A percentile compares a stretch with the other conserved stretches of the same genome.
phyloP scores from a whole-genome alignment of 2,797 vertebrate species.

The Neostethus bicornis region DNA sequence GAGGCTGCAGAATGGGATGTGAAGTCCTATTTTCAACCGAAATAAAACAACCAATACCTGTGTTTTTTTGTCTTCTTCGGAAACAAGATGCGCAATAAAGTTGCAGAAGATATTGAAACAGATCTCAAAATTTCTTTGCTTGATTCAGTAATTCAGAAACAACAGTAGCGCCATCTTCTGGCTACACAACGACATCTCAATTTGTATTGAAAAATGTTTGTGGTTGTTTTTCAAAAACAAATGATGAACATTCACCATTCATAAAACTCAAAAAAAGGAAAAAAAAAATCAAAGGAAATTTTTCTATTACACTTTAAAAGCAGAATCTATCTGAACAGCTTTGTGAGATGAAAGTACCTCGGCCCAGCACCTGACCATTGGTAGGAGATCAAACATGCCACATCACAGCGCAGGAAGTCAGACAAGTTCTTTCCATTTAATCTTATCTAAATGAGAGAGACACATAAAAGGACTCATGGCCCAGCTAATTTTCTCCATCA shows the following conservation, averaged over 20 bases:
- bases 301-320: slow-evolving; percentile 17
- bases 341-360: slow-evolving; percentile 34
- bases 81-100: slow-evolving; percentile 21
- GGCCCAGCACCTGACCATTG: slow-evolving; percentile 66
- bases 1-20: not conserved
- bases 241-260: slow-evolving; percentile 5
- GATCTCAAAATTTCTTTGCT: slow-evolving; percentile 42
- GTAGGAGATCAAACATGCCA: slow-evolving; percentile 68
- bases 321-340: slow-evolving; percentile 24
- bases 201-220: not conserved
- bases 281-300: slow-evolving; percentile 5
- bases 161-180: slow-evolving; percentile 75
- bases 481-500: slow-evolving; percentile 73
- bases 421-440: slow-evolving; percentile 67
- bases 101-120: slow-evolving; percentile 32
- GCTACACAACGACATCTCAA: slow-evolving; percentile 21
- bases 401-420: slow-evolving; percentile 59
- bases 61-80: slow-evolving; percentile 15
- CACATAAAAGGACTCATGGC: slow-evolving; percentile 72
- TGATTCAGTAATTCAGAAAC: slow-evolving; percentile 11
- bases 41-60: slow-evolving; percentile 24
- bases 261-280: slow-evolving; percentile 1
- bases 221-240: not conserved
- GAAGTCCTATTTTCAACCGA: slow-evolving; percentile 6
- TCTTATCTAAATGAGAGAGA: slow-evolving; percentile 75